Evolutionary conservation across 1,140 invertebrate species (phyloP).

Genomic region (Pinna nobilis): DNA sequence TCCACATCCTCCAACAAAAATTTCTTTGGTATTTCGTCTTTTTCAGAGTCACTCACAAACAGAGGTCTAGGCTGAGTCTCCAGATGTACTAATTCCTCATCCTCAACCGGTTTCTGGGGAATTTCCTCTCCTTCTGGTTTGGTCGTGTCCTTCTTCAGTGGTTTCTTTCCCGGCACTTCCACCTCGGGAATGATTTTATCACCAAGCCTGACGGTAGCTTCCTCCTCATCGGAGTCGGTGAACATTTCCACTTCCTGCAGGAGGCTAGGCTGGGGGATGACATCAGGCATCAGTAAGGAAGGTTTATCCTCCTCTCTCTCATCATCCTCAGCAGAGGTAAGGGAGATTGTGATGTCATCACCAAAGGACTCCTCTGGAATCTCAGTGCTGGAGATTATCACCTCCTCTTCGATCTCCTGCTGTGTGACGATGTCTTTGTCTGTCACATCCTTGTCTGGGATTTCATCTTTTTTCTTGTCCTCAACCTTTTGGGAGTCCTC

Average conservation of each 20-base stretch:
- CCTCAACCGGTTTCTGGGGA: constrained; percentile 11
- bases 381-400: constrained; percentile 34
- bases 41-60: constrained; percentile 18
- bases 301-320: constrained; percentile 14
- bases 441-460: background rate
- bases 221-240: background rate
- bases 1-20: constrained; percentile 12
- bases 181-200: too few relatives aligned
- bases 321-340: constrained; percentile 12
- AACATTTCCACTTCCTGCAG: background rate
- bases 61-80: constrained; percentile 10
- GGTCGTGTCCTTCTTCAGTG: too few relatives aligned
- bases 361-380: constrained; percentile 14
- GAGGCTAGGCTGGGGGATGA: constrained; percentile 22
- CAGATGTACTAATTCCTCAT: constrained; percentile 10
- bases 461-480: background rate
- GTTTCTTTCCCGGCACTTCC: too few relatives aligned
- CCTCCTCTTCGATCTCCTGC: too few relatives aligned
- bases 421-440: background rate
- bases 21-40: constrained; percentile 36
- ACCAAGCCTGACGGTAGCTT: too few relatives aligned
- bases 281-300: constrained; percentile 18
- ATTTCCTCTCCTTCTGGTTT: constrained; percentile 40
- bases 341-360: constrained; percentile 23
- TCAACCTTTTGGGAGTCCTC: constrained; percentile 11